These are phyloP conservation scores for Eupithecia abbreviata DNA, from an alignment of 2,888 invertebrate species.

Conservation along the genomic window DNA sequence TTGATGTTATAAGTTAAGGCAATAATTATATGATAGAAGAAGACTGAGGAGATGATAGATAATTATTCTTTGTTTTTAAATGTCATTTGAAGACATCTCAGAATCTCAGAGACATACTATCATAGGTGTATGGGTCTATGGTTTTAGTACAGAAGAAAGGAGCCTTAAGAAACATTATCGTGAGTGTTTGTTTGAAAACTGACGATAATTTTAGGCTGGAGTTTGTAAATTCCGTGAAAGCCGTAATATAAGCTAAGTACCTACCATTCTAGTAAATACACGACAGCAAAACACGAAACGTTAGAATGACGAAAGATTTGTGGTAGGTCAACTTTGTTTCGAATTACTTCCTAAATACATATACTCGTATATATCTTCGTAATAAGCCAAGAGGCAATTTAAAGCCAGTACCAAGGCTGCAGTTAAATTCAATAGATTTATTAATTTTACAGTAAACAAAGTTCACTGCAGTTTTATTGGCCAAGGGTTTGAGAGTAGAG, in stretches of 20 bases:
- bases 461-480: conserved; percentile 3
- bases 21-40: background rate
- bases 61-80: background rate
- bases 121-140: too few relatives aligned
- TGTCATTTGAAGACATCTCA: too few relatives aligned
- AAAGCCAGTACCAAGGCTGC: background rate
- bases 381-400: background rate
- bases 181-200: background rate
- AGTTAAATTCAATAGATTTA: background rate
- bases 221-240: background rate
- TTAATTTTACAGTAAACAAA: background rate
- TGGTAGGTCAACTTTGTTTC: conserved; percentile 6
- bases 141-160: background rate
- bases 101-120: too few relatives aligned
- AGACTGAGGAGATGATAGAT: background rate
- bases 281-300: background rate
- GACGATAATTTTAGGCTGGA: background rate
- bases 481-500: background rate
- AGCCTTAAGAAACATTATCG: background rate
- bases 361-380: background rate
- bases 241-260: background rate
- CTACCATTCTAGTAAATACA: background rate
- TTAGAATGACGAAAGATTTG: conserved; percentile 5
- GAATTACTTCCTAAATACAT: background rate
- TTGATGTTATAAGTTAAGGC: background rate